Conservation (phyloP, 1,140 invertebrate genomes). For the Agrilus planipennis region DNA sequence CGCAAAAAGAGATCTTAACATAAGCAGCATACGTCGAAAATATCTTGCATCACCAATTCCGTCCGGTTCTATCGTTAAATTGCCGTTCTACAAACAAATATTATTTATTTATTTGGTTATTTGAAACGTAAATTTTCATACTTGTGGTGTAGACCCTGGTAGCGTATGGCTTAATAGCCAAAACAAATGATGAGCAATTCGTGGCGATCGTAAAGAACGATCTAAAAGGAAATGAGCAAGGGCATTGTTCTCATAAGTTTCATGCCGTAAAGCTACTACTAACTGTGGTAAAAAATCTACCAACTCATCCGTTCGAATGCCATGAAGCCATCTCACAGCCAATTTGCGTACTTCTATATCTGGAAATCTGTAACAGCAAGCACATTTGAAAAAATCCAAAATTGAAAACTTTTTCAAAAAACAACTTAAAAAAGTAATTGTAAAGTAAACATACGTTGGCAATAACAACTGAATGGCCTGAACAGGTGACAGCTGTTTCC, state of each 20-base stretch:
- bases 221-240: slow-evolving; percentile 73
- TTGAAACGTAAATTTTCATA: too few relatives aligned
- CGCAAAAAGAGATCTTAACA: slow-evolving; percentile 75
- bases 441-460: slow-evolving; percentile 77
- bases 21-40: slow-evolving; percentile 66
- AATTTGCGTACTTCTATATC: slow-evolving; percentile 75
- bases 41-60: slow-evolving; percentile 53
- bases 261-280: slow-evolving; percentile 86
- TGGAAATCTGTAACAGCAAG: slow-evolving; percentile 62
- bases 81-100: too few relatives aligned
- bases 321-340: slow-evolving; percentile 71
- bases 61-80: slow-evolving; percentile 32
- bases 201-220: slow-evolving; percentile 69
- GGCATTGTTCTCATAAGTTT: slow-evolving; percentile 82
- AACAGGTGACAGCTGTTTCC: slow-evolving; percentile 70
- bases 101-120: too few relatives aligned
- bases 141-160: slow-evolving; percentile 58
- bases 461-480: slow-evolving; percentile 84
- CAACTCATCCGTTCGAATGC: slow-evolving; percentile 74
- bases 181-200: slow-evolving; percentile 89
- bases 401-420: too few relatives aligned
- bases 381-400: slow-evolving; percentile 7
- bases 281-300: slow-evolving; percentile 88
- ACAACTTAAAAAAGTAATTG: too few relatives aligned
- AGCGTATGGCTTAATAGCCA: slow-evolving; percentile 79